Conservation (phyloP, 2,797 vertebrate genomes). For the Cetoscarus ocellatus region DNA sequence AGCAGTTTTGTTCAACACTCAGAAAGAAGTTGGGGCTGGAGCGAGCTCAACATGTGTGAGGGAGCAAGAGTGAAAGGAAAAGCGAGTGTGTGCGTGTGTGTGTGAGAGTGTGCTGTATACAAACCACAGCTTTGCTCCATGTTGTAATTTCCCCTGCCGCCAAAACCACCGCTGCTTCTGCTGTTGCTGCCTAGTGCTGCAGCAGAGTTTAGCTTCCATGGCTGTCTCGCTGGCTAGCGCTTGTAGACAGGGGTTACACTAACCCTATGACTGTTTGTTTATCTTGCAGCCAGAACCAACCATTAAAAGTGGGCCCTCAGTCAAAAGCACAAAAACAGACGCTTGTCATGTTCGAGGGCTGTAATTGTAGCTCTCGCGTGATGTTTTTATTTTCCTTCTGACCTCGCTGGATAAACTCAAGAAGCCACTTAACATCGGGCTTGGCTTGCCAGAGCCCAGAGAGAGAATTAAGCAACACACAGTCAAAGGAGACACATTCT, state of each 20-base stretch:
- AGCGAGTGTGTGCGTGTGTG: constrained; percentile 62
- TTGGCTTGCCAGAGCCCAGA: constrained; percentile 79
- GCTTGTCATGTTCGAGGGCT: constrained; percentile 87
- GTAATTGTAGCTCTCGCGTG: constrained; percentile 86
- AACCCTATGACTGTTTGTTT: constrained; percentile 86
- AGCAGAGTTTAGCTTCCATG: constrained; percentile 64
- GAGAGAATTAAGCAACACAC: constrained; percentile 71
- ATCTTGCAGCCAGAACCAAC: constrained; percentile 81
- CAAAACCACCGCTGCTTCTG: constrained; percentile 83
- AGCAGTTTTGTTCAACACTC: constrained; percentile 26
- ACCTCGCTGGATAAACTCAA: constrained; percentile 89
- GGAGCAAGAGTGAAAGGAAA: constrained; percentile 67
- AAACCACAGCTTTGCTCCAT: constrained; percentile 86
- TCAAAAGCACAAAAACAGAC: constrained; percentile 86
- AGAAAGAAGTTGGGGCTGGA: constrained; percentile 19
- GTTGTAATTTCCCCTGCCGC: constrained; percentile 86
- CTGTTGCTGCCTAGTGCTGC: constrained; percentile 66
- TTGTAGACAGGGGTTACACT: constrained; percentile 75
- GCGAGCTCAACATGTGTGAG: constrained; percentile 32
- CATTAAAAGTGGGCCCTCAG: constrained; percentile 83
- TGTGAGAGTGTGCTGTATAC: constrained; percentile 74
- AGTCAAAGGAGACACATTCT: constrained; percentile 66
- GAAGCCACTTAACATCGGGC: constrained; percentile 86
- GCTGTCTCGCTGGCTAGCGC: constrained; percentile 66
- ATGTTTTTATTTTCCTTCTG: constrained; percentile 89